Evolutionary conservation across 2,888 invertebrate species (phyloP).

Genomic region (Eupithecia centaureata): DNA sequence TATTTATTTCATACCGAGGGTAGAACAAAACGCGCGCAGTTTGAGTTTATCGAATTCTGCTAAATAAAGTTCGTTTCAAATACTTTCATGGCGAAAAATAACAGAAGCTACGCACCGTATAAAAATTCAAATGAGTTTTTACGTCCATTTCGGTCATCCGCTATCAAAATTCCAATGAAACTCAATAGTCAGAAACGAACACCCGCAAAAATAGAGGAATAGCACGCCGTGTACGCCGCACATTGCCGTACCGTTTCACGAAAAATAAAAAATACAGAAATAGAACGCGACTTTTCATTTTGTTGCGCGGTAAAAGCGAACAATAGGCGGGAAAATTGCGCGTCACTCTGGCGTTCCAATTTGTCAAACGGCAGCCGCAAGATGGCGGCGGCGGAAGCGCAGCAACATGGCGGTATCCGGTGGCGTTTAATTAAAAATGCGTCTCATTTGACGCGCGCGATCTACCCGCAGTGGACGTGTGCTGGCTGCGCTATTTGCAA

Average conservation of each 20-base stretch:
- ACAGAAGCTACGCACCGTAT: slow-evolving; percentile 30
- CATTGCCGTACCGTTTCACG: slow-evolving; percentile 66
- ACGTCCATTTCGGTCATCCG: slow-evolving; percentile 48
- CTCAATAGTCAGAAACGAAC: slow-evolving; percentile 67
- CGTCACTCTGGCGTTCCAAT: slow-evolving; percentile 83
- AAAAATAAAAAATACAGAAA: slow-evolving; percentile 69
- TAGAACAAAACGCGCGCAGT: slow-evolving; percentile 29
- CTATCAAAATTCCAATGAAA: slow-evolving; percentile 65
- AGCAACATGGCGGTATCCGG: slow-evolving; percentile 76
- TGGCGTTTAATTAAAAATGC: slow-evolving; percentile 81
- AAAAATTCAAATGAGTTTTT: slow-evolving; percentile 42
- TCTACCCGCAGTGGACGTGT: slow-evolving; percentile 58
- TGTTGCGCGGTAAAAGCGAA: slow-evolving; percentile 80
- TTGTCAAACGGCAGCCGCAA: slow-evolving; percentile 82
- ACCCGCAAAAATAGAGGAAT: slow-evolving; percentile 63
- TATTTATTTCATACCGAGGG: slow-evolving; percentile 51
- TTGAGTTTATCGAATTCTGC: background rate
- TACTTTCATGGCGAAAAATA: slow-evolving; percentile 1
- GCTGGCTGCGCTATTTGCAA: slow-evolving; percentile 48
- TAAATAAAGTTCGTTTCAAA: background rate
- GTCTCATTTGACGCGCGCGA: slow-evolving; percentile 73
- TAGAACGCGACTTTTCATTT: slow-evolving; percentile 81
- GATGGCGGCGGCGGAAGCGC: slow-evolving; percentile 76
- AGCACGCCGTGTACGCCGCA: slow-evolving; percentile 55
- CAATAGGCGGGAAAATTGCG: slow-evolving; percentile 83